phyloP scores from a whole-genome alignment of 1,140 invertebrate species.

The Diabrotica virgifera region DNA sequence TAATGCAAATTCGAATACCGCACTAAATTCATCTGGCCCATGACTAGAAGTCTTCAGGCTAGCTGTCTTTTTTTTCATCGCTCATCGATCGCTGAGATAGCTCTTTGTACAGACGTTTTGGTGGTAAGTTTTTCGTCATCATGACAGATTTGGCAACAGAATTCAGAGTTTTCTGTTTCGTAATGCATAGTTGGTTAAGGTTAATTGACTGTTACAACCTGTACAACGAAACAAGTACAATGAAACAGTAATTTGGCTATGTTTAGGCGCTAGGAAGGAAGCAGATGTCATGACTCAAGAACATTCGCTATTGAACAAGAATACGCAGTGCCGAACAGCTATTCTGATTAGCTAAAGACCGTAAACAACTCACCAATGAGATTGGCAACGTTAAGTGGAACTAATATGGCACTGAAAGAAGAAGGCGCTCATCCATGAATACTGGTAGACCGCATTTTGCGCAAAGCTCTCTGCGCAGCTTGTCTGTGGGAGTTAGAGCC shows the following conservation, averaged over 20 bases:
- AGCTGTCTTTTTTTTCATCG: slow-evolving; percentile 56
- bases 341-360: too few relatives aligned
- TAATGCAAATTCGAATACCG: slow-evolving; percentile 39
- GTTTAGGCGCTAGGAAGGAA: too few relatives aligned
- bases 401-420: too few relatives aligned
- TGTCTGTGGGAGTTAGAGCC: slow-evolving; percentile 30
- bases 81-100: slow-evolving; percentile 47
- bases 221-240: slow-evolving; percentile 86
- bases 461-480: slow-evolving; percentile 69
- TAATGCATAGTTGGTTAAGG: slow-evolving; percentile 74
- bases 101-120: slow-evolving; percentile 22
- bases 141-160: slow-evolving; percentile 83
- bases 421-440: slow-evolving; percentile 87
- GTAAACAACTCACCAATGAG: too few relatives aligned
- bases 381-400: too few relatives aligned
- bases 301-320: too few relatives aligned
- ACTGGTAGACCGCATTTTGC: slow-evolving; percentile 78
- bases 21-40: slow-evolving; percentile 38
- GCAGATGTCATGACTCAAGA: too few relatives aligned
- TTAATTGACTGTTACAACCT: slow-evolving; percentile 72
- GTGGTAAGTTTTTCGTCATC: slow-evolving; percentile 62
- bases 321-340: too few relatives aligned
- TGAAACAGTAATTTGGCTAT: slow-evolving; percentile 82
- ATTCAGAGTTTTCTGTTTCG: slow-evolving; percentile 70
- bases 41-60: slow-evolving; percentile 35